A percentile compares a stretch with the other conserved stretches of the same genome.
These are phyloP conservation scores for Pherbina coryleti DNA, from an alignment of 2,888 invertebrate species.

Conservation along the genomic window DNA sequence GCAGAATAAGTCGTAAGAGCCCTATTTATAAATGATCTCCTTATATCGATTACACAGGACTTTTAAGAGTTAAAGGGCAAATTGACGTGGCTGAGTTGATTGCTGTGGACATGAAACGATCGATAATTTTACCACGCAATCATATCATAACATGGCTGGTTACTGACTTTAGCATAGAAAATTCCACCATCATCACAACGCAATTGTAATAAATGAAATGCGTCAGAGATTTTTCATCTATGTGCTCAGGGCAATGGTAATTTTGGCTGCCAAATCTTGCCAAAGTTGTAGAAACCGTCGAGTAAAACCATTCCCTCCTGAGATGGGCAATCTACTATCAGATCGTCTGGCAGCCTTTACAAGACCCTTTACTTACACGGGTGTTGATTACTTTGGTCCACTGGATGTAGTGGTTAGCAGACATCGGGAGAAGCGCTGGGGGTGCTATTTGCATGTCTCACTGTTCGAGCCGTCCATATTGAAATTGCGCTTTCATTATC, in stretches of 20 bases:
- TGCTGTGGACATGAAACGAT: too few relatives aligned
- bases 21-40: too few relatives aligned
- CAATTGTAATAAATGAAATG: conserved; percentile 39
- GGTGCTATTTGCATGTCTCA: conserved; percentile 44
- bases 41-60: conserved; percentile 7
- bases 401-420: conserved; percentile 35
- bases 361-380: too few relatives aligned
- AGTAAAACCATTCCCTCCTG: conserved; percentile 17
- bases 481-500: too few relatives aligned
- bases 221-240: background rate
- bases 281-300: conserved; percentile 31
- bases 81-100: too few relatives aligned
- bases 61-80: conserved; percentile 25
- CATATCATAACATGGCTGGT: too few relatives aligned
- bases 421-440: conserved; percentile 39
- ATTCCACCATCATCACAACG: conserved; percentile 37
- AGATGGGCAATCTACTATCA: conserved; percentile 40
- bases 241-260: background rate
- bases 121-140: too few relatives aligned
- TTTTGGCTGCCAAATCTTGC: background rate
- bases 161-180: conserved; percentile 38
- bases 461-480: too few relatives aligned
- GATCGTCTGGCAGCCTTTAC: conserved; percentile 31
- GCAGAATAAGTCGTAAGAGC: conserved; percentile 11
- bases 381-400: conserved; percentile 43